Percentiles rank a stretch among this genome's conserved stretches.
Conservation (phyloP, 2,888 invertebrate genomes). For the Pachliopta kotzebuea region DNA sequence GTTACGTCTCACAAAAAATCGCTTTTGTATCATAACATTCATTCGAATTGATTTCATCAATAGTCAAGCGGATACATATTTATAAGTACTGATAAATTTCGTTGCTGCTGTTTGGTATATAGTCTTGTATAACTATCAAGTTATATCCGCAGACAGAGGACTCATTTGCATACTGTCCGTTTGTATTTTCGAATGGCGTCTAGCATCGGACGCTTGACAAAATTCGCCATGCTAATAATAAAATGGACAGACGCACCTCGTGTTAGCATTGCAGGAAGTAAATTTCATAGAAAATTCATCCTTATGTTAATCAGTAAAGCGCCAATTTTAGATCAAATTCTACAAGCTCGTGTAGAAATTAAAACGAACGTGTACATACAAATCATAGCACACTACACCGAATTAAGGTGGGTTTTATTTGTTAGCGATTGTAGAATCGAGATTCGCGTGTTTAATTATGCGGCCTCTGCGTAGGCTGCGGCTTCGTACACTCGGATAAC, state of each 20-base stretch:
- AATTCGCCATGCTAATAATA: conserved; percentile 75
- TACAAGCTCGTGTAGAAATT: conserved; percentile 31
- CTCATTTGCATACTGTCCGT: conserved; percentile 65
- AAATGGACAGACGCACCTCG: conserved; percentile 70
- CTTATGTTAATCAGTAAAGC: conserved; percentile 45
- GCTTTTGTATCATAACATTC: too few species aligned
- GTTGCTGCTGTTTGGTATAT: conserved; percentile 1
- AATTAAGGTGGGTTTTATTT: conserved; percentile 55
- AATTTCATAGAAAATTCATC: conserved; percentile 43
- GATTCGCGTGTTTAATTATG: conserved; percentile 48
- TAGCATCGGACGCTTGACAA: conserved; percentile 65
- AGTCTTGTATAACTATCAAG: conserved; percentile 41
- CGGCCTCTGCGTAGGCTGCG: conserved; percentile 59
- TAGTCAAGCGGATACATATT: neutral
- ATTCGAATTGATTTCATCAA: neutral
- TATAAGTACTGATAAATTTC: neutral
- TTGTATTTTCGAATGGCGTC: conserved; percentile 65
- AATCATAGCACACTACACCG: conserved; percentile 35
- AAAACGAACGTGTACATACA: conserved; percentile 50
- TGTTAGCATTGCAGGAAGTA: conserved; percentile 48
- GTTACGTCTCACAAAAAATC: too few species aligned
- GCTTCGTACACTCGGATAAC: conserved; percentile 60
- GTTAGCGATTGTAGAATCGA: conserved; percentile 41
- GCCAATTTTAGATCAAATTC: conserved; percentile 37
- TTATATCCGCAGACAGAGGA: conserved; percentile 51